These are phyloP conservation scores for Tipula helvola DNA, from an alignment of 2,888 invertebrate species.

Conservation along the genomic window DNA sequence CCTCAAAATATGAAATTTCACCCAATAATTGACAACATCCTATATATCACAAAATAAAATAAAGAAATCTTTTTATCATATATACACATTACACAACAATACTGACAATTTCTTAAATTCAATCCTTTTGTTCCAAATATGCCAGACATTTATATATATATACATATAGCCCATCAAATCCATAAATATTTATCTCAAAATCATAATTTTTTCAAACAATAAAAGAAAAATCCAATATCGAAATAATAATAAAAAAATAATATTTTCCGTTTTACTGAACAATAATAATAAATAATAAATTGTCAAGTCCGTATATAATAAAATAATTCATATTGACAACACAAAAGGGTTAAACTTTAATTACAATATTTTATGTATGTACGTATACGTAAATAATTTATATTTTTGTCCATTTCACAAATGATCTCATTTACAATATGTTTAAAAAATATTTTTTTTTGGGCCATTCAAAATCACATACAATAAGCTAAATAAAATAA, in stretches of 20 bases:
- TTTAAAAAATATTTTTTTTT: background rate
- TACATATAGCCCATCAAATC: background rate
- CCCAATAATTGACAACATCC: background rate
- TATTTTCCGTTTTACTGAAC: background rate
- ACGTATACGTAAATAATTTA: background rate
- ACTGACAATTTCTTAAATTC: background rate
- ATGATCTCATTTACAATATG: constrained; percentile 4
- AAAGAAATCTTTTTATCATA: background rate
- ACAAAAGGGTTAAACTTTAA: constrained; percentile 4
- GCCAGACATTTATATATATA: background rate
- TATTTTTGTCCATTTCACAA: background rate
- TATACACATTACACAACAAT: background rate
- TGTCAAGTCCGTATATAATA: background rate
- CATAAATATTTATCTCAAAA: background rate
- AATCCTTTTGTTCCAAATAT: background rate
- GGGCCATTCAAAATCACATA: background rate
- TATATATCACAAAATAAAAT: background rate
- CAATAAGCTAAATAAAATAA: background rate
- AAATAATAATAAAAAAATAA: background rate
- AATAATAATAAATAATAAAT: background rate
- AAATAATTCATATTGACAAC: background rate
- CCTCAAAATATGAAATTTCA: background rate
- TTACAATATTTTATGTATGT: background rate
- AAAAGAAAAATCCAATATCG: background rate
- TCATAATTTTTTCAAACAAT: background rate